Evolutionary conservation across 2,888 invertebrate genomes (phyloP).

Genomic region (Phortica okadai): DNA sequence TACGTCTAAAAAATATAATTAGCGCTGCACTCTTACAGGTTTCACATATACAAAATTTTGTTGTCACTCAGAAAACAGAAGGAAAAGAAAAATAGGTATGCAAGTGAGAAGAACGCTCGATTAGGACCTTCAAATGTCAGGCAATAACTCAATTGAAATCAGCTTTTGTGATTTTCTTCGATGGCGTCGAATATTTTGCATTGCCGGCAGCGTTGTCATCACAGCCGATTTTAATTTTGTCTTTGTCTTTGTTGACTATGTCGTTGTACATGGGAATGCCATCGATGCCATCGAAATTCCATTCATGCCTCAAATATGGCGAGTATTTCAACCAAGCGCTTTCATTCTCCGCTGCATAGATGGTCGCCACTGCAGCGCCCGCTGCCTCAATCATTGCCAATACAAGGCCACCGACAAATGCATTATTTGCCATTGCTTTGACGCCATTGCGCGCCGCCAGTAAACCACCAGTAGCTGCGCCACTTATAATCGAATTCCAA

Average conservation of each 20-base stretch:
- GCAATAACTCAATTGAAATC: constrained; percentile 47
- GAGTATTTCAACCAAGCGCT: neutral
- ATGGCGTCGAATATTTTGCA: constrained; percentile 44
- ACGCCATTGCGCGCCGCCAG: constrained; percentile 59
- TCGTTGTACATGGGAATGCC: constrained; percentile 3
- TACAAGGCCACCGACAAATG: constrained; percentile 57
- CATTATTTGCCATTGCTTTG: constrained; percentile 60
- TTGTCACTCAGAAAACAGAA: neutral
- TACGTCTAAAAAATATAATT: constrained; percentile 16
- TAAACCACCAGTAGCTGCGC: constrained; percentile 58
- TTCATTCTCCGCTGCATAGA: constrained; percentile 52
- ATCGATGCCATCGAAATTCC: constrained; percentile 45
- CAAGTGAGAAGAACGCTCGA: neutral
- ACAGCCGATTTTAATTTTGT: neutral
- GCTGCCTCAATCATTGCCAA: constrained; percentile 60
- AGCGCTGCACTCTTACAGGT: neutral
- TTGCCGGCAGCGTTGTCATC: neutral
- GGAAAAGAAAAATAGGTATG: too few relatives aligned
- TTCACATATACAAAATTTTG: constrained; percentile 45
- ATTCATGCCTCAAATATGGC: constrained; percentile 47
- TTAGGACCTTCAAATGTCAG: constrained; percentile 12
- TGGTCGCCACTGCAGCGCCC: constrained; percentile 58
- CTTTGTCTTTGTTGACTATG: neutral
- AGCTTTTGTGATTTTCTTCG: constrained; percentile 50
- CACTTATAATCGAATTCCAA: constrained; percentile 60